Percentiles rank a stretch among this genome's conserved stretches.
phyloP scores from a whole-genome alignment of 2,888 invertebrate genomes.

The Coelinius sp. region DNA sequence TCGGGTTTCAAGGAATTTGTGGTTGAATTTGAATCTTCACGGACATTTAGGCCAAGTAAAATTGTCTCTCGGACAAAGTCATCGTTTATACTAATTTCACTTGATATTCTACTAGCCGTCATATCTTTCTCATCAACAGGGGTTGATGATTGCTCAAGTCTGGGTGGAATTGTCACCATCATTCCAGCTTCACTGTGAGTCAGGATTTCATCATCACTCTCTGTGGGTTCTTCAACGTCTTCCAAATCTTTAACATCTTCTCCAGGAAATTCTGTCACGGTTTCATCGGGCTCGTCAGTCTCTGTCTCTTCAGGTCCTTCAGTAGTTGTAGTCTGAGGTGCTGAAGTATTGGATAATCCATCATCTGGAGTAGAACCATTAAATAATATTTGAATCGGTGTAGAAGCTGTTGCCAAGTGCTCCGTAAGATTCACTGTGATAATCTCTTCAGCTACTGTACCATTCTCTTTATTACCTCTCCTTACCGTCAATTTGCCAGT shows the following conservation, averaged over 20 bases:
- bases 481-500: conserved; percentile 42
- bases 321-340: not conserved
- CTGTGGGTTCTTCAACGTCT: conserved; percentile 58
- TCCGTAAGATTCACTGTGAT: conserved; percentile 43
- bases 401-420: not conserved
- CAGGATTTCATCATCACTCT: conserved; percentile 60
- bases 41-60: conserved; percentile 55
- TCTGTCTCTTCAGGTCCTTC: conserved; percentile 21
- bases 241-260: conserved; percentile 28
- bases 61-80: conserved; percentile 62
- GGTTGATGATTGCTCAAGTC: not conserved
- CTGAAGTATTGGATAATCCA: conserved; percentile 42
- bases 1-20: not conserved
- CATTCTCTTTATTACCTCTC: conserved; percentile 46
- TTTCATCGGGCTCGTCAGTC: not conserved
- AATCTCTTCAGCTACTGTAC: conserved; percentile 48
- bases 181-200: conserved; percentile 63
- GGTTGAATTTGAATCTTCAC: conserved; percentile 24
- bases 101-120: conserved; percentile 55
- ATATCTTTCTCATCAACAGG: conserved; percentile 41
- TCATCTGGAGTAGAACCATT: conserved; percentile 49
- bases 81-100: conserved; percentile 58
- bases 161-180: conserved; percentile 47
- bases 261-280: conserved; percentile 17
- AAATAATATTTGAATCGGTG: conserved; percentile 2